Conservation (phyloP, 2,113 vertebrate species). For the Crypturellus undulatus region DNA sequence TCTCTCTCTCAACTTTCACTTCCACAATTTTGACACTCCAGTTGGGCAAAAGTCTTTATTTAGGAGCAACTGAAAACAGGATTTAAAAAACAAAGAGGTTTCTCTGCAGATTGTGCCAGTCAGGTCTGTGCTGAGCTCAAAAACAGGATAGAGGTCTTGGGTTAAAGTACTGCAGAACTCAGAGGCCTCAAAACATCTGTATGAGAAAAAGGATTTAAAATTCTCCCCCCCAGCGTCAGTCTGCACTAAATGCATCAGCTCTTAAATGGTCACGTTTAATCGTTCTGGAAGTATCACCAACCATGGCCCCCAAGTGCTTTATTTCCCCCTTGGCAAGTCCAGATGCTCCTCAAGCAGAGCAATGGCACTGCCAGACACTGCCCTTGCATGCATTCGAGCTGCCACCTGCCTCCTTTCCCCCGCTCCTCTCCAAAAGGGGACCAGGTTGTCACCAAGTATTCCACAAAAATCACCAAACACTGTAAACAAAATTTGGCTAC, state of each 20-base stretch:
- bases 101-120: background rate
- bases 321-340: background rate
- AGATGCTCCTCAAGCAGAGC: background rate
- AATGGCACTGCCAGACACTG: background rate
- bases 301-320: background rate
- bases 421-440: accelerated
- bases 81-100: background rate
- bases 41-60: background rate
- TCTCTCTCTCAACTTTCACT: background rate
- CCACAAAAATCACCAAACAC: background rate
- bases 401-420: accelerated
- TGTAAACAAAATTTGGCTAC: background rate
- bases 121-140: background rate
- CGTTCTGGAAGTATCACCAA: background rate
- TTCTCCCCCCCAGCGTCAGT: accelerated
- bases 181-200: background rate
- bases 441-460: background rate
- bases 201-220: background rate
- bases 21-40: background rate
- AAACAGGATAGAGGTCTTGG: background rate
- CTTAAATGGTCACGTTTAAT: background rate
- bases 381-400: background rate
- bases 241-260: accelerated
- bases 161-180: background rate
- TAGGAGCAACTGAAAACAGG: accelerated